Percentiles rank a stretch among this genome's conserved stretches.
Conservation (phyloP, 2,797 vertebrate species). For the Monodelphis domestica region DNA sequence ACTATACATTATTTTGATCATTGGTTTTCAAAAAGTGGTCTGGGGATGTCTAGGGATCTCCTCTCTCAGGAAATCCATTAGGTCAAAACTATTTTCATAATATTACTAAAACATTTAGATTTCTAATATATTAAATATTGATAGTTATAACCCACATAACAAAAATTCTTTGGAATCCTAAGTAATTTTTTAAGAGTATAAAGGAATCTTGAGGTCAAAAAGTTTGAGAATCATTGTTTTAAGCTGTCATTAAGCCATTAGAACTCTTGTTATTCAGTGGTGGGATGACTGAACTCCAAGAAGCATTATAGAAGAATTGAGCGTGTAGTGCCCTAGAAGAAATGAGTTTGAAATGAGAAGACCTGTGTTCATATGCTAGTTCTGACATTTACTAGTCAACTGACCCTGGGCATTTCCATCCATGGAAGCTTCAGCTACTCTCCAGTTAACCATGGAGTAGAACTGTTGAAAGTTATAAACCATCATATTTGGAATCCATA, state of each 20-base stretch:
- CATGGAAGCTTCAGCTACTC: neutral
- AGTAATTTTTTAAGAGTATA: neutral
- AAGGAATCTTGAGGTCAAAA: neutral
- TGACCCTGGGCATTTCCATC: neutral
- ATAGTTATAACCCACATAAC: neutral
- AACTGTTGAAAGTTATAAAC: neutral
- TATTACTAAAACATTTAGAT: neutral
- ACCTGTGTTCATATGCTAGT: neutral
- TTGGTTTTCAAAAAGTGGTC: neutral
- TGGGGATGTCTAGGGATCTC: neutral
- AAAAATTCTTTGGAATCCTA: neutral
- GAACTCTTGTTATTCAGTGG: neutral
- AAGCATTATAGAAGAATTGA: neutral
- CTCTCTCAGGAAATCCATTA: neutral
- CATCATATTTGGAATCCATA: neutral
- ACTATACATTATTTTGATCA: neutral
- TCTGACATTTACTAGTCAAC: neutral
- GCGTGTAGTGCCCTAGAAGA: neutral
- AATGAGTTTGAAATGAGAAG: neutral
- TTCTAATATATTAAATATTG: neutral
- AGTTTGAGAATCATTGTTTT: neutral
- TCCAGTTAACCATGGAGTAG: neutral
- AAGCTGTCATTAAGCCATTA: neutral
- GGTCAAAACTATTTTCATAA: neutral
- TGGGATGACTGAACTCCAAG: neutral